A percentile compares a stretch with the other conserved stretches of the same genome.
These are phyloP conservation scores for Fistularia tabacaria DNA, from an alignment of 2,797 vertebrate genomes.

Conservation along the genomic window DNA sequence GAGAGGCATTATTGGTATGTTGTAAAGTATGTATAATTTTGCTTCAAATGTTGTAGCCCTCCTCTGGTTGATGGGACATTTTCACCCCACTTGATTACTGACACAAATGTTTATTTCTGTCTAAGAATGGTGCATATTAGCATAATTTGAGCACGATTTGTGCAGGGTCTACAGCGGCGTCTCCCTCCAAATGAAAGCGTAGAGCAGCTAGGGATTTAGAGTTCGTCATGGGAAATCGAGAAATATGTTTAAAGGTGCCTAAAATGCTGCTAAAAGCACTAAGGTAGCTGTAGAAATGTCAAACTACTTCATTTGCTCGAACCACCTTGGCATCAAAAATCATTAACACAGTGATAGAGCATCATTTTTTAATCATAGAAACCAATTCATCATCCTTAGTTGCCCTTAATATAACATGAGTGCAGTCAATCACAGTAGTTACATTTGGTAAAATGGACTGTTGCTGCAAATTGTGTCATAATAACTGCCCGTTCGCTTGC, in stretches of 20 bases:
- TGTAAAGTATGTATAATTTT: background rate
- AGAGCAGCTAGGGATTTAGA: too few species aligned
- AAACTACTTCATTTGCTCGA: slow-evolving; percentile 37
- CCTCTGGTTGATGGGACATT: slow-evolving; percentile 14
- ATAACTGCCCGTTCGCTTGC: slow-evolving; percentile 30
- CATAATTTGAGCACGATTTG: background rate
- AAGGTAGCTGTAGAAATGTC: slow-evolving; percentile 15
- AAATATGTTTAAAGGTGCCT: slow-evolving; percentile 17
- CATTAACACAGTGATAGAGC: slow-evolving; percentile 26
- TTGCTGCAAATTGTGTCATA: slow-evolving; percentile 38
- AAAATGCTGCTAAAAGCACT: slow-evolving; percentile 39
- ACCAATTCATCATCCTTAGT: slow-evolving; percentile 41
- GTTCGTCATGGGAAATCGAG: too few species aligned
- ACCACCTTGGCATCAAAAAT: slow-evolving; percentile 34
- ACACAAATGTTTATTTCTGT: slow-evolving; percentile 9
- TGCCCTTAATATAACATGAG: slow-evolving; percentile 42
- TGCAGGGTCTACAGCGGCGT: too few species aligned
- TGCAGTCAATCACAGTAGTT: slow-evolving; percentile 34
- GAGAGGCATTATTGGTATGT: too few species aligned
- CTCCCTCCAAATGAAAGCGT: too few species aligned
- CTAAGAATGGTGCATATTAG: slow-evolving; percentile 10
- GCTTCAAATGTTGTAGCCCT: slow-evolving; percentile 14
- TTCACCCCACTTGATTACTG: slow-evolving; percentile 19
- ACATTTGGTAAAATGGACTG: slow-evolving; percentile 35
- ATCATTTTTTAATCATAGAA: slow-evolving; percentile 46